Evolutionary conservation across 2,888 invertebrate genomes (phyloP), one percentile per base, ranked within the genome.

Genomic region (Thymelicus lineola): DNA sequence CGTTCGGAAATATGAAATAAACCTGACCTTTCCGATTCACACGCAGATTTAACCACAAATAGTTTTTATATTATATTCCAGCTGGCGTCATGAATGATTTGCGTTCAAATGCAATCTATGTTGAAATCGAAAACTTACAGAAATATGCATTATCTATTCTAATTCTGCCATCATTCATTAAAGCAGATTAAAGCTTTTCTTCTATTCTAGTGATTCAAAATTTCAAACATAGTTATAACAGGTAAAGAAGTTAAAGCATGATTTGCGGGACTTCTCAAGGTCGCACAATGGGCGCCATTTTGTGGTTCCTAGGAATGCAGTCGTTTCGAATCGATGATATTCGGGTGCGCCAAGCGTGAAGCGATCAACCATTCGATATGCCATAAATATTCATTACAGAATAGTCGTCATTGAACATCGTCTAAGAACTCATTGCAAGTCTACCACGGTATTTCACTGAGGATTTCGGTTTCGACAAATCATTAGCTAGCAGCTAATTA

Each of bases 71-170:
- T 50, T 72, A 71, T 78, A 83, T 81, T 80, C 79, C 75, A 78
- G 75, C 75, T 79, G 75, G 72, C 74, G 72, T 75, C 78, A 77
- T 79, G 75, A 76, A 66, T 74, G 76, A 77, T 17, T 17, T 50
- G 17, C 17, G 79, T 79, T 75, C 76, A 76, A 80, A 83, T 79
- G 72, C 75, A 77, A 72, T 71, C 70, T 61, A 63, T 80, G 78
- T 80, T 77, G 83, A 85, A 86, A 85, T 79, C 76, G 82, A 82
- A 84, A 84, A 79, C 75, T 72, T 76, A 79, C 75, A 75, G 20
- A 20, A 20, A 20, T 20, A 1, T 20, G 20, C 20, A 20, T 20
- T 20, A 28, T 28, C 28, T 28, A 28, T 28, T 28, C 28, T 5
- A 28, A 28, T 28, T 28, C 28, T 5, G 5, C 3, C 28, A 28